A percentile compares a stretch with the other conserved stretches of the same genome.
Conservation (phyloP, 2,888 invertebrate species). For the Hoplodrina blanda region DNA sequence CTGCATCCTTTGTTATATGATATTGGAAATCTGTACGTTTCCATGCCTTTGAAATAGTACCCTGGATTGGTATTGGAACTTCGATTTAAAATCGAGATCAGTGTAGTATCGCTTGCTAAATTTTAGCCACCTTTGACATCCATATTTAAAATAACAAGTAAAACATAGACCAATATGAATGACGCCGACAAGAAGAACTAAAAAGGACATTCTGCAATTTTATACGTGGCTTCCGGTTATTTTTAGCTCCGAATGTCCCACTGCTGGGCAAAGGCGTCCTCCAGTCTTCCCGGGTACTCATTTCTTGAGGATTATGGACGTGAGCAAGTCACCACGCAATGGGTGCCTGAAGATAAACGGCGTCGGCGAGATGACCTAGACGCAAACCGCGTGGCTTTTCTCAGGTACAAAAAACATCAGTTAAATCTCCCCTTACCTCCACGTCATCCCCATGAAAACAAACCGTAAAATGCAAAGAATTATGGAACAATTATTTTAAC, state of each 20-base stretch:
- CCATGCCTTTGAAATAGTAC: constrained; percentile 1
- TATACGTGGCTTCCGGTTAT: no score
- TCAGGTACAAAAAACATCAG: neutral
- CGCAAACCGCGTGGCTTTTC: no score
- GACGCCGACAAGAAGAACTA: neutral
- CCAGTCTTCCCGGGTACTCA: no score
- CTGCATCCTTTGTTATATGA: constrained; percentile 12
- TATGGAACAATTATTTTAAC: constrained; percentile 52
- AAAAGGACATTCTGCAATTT: neutral
- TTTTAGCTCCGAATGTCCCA: no score
- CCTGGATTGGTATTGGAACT: neutral
- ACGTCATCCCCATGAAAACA: constrained; percentile 37
- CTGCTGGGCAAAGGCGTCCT: no score
- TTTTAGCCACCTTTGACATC: neutral
- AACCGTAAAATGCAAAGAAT: constrained; percentile 51
- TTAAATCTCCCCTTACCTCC: neutral
- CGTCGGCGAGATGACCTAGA: no score
- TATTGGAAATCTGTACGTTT: constrained; percentile 23
- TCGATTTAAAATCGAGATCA: neutral
- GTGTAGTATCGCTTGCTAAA: neutral
- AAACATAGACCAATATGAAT: no score
- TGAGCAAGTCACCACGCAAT: no score
- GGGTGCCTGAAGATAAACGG: no score
- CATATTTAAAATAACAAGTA: no score
- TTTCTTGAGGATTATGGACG: no score